Evolutionary conservation across 2,888 invertebrate species (phyloP).

Genomic region (Chloroclystis v-ata): DNA sequence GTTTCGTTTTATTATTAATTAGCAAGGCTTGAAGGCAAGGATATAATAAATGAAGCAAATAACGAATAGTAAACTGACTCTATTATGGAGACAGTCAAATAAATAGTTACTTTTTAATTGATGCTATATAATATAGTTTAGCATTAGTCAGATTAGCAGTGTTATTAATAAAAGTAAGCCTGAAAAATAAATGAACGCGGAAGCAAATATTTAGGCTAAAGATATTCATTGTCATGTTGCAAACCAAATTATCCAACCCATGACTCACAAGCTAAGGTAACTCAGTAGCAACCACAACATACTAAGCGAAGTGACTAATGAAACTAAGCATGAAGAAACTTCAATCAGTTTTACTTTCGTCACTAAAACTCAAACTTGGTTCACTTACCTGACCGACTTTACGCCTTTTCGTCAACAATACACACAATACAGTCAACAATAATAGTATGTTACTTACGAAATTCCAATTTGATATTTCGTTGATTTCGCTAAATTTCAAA

Average conservation of each 20-base stretch:
- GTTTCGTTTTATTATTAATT: no score
- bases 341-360: conserved; percentile 43
- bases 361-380: conserved; percentile 13
- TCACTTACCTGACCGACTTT: conserved; percentile 50
- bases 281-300: conserved; percentile 2
- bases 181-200: not conserved
- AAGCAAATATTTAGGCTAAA: conserved; percentile 12
- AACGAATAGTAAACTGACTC: no score
- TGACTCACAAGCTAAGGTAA: conserved; percentile 14
- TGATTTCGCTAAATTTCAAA: conserved; percentile 70
- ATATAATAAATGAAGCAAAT: no score
- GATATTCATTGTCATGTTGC: conserved; percentile 6
- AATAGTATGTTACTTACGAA: conserved; percentile 46
- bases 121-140: not conserved
- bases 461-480: conserved; percentile 66
- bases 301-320: conserved; percentile 22
- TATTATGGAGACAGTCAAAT: no score
- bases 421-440: conserved; percentile 57
- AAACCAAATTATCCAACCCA: conserved; percentile 14
- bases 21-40: no score
- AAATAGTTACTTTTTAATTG: no score
- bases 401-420: conserved; percentile 48
- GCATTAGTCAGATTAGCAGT: no score
- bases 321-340: conserved; percentile 32
- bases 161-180: not conserved